Base-by-base conservation (phyloP, 2,888 invertebrate genomes). In the Stomorhina lunata region DNA sequence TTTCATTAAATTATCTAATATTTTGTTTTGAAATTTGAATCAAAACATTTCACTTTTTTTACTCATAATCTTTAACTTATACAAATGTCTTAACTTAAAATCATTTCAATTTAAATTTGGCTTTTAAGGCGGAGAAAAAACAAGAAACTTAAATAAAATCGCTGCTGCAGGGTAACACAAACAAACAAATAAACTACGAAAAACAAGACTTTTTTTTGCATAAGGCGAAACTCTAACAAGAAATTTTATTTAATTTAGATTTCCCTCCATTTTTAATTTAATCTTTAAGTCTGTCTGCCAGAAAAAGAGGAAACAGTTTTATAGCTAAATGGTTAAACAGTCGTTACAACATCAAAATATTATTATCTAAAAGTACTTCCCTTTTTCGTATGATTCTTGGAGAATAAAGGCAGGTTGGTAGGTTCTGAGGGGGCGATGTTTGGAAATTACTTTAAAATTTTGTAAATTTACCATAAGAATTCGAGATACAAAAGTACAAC, bases 41-140 rank as follows among this genome's bases (percentile, higher is more conserved):
- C 29, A 57, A 45, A 17, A 45, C 43, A 34, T 34, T 34, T 45
- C 27, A 17, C 25, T 75, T 57, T 75, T 17, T 50, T 45, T 10
- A 1, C 1, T 34, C 57, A 50, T 59, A 66, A 66, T 66, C 43
- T 50, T 20, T 25, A 48, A 63, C 37, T n/a, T 59, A n/a, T 65
- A 57, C 57, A 72, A 59, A 73, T 59, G 57, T 79, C 48, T 79
- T 59, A 17, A n/a, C 57, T 50, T 50, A 43, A 80, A 66, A 66
- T 72, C 50, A 59, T 72, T 80, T 68, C 17, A 43, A 50, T 66
- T 80, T 73, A 59, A 73, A 73, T 80, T 80, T 68, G 66, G n/a
- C 17, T 15, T 48, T 66, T 43, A 40, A 17, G 32, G 1, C 2
- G 5, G 2, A 34, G 25, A 34, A 17, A 2, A n/a, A 69, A 57